Evolutionary conservation across 2,888 invertebrate species (phyloP).

Genomic region (Monochamus alternatus): DNA sequence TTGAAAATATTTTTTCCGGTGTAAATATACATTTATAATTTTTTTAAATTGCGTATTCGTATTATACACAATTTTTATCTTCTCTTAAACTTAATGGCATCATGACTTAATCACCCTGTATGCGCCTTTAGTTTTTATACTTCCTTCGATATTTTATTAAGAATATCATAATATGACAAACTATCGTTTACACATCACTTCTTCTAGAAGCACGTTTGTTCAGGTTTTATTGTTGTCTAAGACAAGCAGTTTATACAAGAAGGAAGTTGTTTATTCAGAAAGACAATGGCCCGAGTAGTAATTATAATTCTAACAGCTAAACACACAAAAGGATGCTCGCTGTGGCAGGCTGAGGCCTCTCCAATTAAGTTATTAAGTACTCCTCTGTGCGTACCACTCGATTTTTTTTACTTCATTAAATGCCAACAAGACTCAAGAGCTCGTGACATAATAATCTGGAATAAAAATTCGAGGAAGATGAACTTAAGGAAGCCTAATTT

Average conservation of each 20-base stretch:
- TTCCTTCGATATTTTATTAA: not conserved
- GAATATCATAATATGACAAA: slow-evolving; percentile 17
- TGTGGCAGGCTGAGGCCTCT: slow-evolving; percentile 45
- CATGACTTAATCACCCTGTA: too few species aligned
- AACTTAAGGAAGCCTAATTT: slow-evolving; percentile 49
- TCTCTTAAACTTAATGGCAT: too few species aligned
- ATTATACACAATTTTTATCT: too few species aligned
- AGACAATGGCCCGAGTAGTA: slow-evolving; percentile 48
- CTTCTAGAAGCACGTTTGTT: slow-evolving; percentile 11
- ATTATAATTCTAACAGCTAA: slow-evolving; percentile 50
- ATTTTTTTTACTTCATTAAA: slow-evolving; percentile 41
- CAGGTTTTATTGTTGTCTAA: slow-evolving; percentile 19
- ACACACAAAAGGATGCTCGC: slow-evolving; percentile 41
- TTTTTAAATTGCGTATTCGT: too few species aligned
- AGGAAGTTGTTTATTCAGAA: slow-evolving; percentile 24
- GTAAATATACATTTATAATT: too few species aligned
- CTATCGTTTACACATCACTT: slow-evolving; percentile 29
- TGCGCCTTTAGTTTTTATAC: not conserved
- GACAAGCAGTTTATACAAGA: slow-evolving; percentile 22
- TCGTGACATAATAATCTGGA: slow-evolving; percentile 46
- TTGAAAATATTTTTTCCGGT: too few species aligned
- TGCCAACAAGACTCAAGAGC: slow-evolving; percentile 33
- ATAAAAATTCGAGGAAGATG: slow-evolving; percentile 43
- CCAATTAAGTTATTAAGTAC: slow-evolving; percentile 51
- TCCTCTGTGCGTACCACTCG: slow-evolving; percentile 31